Evolutionary conservation across 2,113 vertebrate genomes (phyloP).

Genomic region (Xiphophorus maculatus): DNA sequence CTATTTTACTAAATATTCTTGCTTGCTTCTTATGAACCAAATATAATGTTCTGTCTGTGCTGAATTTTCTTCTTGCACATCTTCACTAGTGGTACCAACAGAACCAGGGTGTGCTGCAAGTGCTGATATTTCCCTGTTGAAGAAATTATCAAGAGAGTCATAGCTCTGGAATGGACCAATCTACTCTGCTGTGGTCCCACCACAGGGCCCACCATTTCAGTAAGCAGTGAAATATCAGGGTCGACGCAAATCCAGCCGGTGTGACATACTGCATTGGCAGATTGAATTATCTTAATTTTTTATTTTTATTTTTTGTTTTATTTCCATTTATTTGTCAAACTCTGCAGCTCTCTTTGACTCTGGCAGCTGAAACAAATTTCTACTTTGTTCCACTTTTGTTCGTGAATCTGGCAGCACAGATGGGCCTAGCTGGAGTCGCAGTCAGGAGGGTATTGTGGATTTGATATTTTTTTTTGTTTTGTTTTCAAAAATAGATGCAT

Average conservation of each 20-base stretch:
- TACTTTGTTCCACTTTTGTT: conserved; percentile 46
- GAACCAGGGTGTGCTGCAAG: neutral
- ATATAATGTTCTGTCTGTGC: no score
- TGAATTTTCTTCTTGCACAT: no score
- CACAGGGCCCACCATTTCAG: neutral
- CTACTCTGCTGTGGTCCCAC: no score
- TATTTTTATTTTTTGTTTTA: neutral
- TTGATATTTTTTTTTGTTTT: neutral
- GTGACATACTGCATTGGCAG: conserved; percentile 2
- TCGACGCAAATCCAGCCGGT: neutral
- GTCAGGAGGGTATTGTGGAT: conserved; percentile 23
- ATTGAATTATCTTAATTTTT: neutral
- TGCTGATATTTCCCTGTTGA: neutral
- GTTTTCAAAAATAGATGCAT: conserved; percentile 7
- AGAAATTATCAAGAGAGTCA: neutral
- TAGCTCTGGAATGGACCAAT: neutral
- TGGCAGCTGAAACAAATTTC: conserved; percentile 29
- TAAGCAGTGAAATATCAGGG: neutral
- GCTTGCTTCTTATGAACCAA: no score
- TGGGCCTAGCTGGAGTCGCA: conserved; percentile 26
- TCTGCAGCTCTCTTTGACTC: conserved; percentile 20
- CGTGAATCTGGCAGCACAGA: conserved; percentile 45
- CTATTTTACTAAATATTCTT: no score
- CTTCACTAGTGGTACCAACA: neutral
- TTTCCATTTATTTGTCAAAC: conserved; percentile 4